Percentiles rank a stretch among this genome's conserved stretches.
Evolutionary conservation across 2,888 invertebrate genomes (phyloP).

Genomic region (Hanleya hanleyi): DNA sequence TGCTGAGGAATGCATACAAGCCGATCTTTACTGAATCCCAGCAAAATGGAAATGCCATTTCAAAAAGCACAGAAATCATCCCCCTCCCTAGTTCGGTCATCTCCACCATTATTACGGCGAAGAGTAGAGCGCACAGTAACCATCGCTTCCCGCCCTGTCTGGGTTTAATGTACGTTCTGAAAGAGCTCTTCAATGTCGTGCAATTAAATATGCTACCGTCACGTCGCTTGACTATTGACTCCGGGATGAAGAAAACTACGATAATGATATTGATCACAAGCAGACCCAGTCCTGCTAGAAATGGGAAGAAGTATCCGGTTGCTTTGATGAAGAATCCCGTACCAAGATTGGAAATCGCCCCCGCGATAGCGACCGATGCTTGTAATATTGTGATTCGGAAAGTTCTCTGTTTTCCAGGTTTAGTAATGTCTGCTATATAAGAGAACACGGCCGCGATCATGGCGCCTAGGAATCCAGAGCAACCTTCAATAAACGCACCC

Average conservation of each 20-base stretch:
- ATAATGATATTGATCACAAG: slow-evolving; percentile 8
- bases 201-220: slow-evolving; percentile 10
- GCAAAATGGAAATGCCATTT: slow-evolving; percentile 44
- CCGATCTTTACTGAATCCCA: slow-evolving; percentile 42
- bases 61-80: slow-evolving; percentile 36
- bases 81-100: slow-evolving; percentile 30
- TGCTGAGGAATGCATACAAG: slow-evolving; percentile 28
- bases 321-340: slow-evolving; percentile 36
- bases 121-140: neutral
- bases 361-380: slow-evolving; percentile 24
- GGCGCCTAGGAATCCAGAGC: slow-evolving; percentile 37
- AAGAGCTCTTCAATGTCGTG: neutral
- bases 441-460: slow-evolving; percentile 37
- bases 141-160: neutral
- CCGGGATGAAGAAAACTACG: slow-evolving; percentile 31
- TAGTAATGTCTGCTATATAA: slow-evolving; percentile 39
- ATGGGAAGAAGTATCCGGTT: slow-evolving; percentile 37
- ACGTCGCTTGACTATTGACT: slow-evolving; percentile 29
- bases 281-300: slow-evolving; percentile 16
- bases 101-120: slow-evolving; percentile 9
- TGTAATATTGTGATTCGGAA: slow-evolving; percentile 36
- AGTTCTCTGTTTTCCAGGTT: slow-evolving; percentile 24
- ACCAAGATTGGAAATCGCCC: slow-evolving; percentile 14
- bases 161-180: neutral
- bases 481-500: slow-evolving; percentile 35